Percentiles rank a stretch among this genome's conserved stretches.
These are phyloP conservation scores for Bactericera cockerelli DNA, from an alignment of 1,140 invertebrate genomes.

Conservation along the genomic window DNA sequence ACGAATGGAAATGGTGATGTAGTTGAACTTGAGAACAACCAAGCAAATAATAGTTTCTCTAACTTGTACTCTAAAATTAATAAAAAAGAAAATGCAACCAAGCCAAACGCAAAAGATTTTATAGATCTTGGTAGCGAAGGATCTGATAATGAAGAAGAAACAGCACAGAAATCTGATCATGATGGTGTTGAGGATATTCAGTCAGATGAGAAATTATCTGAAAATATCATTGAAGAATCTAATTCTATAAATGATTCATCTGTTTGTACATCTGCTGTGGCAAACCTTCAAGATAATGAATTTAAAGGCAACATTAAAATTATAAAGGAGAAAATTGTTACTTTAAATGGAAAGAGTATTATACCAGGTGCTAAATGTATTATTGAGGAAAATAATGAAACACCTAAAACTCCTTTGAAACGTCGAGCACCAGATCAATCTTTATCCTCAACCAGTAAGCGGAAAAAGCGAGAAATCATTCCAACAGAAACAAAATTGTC, in stretches of 20 bases:
- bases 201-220: background rate
- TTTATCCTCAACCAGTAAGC: background rate
- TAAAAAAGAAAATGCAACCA: background rate
- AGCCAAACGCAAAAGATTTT: background rate
- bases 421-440: background rate
- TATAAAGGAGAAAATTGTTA: background rate
- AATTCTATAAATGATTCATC: background rate
- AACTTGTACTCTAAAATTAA: background rate
- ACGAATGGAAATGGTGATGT: background rate
- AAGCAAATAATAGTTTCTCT: background rate
- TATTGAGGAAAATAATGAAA: no score
- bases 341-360: background rate
- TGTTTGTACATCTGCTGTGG: background rate
- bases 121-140: background rate
- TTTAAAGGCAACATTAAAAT: background rate
- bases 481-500: background rate
- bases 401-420: background rate
- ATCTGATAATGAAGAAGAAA: background rate
- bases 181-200: background rate
- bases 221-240: background rate
- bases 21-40: background rate
- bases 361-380: background rate
- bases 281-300: background rate
- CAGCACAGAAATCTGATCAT: background rate
- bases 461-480: conserved; percentile 4